These are phyloP conservation scores for Salvelinus namaycush DNA, from an alignment of 2,113 vertebrate genomes.

Conservation along the genomic window DNA sequence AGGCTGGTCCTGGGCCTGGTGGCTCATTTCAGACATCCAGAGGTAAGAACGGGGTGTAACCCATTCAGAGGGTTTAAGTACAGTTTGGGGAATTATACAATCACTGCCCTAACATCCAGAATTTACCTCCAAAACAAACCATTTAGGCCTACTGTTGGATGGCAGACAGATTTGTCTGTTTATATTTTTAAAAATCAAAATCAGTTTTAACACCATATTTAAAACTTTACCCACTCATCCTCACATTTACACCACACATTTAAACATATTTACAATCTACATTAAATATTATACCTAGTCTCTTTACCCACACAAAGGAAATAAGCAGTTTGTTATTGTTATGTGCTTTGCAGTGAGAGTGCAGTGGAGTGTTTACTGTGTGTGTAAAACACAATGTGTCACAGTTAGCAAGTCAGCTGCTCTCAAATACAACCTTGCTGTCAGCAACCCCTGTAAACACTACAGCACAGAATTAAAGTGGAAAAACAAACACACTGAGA, in stretches of 20 bases:
- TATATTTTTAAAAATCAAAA: background rate
- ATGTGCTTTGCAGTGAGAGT: background rate
- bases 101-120: no score
- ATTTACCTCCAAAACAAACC: background rate
- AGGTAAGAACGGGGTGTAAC: constrained; percentile 69
- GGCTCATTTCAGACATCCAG: constrained; percentile 89
- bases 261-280: background rate
- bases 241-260: background rate
- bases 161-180: background rate
- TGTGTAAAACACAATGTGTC: constrained; percentile 29
- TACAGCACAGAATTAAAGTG: constrained; percentile 7
- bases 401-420: background rate
- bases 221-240: background rate
- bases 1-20: constrained; percentile 97
- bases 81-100: no score
- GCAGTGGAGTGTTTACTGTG: constrained; percentile 30
- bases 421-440: background rate
- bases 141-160: background rate
- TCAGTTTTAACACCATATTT: no score
- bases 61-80: no score
- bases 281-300: background rate
- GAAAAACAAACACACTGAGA: constrained; percentile 34
- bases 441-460: background rate
- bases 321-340: background rate
- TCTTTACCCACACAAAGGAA: background rate